phyloP scores from a whole-genome alignment of 2,113 vertebrate species.

The Lagopus muta region DNA sequence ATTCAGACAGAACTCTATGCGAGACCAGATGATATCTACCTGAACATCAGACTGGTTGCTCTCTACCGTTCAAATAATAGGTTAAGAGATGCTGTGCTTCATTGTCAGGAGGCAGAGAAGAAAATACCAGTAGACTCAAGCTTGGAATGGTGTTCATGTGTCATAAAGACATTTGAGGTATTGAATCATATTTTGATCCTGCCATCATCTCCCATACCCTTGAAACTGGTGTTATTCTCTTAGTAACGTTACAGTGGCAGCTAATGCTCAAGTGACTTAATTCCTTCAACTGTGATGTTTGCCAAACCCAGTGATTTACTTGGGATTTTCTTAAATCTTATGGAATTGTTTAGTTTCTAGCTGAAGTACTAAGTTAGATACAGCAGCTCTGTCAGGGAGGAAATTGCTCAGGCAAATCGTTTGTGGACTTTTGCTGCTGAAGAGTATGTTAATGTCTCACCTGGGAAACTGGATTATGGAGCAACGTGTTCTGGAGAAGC shows the following conservation, averaged over 20 bases:
- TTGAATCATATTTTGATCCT: constrained; percentile 54
- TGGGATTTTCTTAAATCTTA: constrained; percentile 28
- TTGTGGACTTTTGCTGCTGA: constrained; percentile 50
- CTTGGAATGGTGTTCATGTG: constrained; percentile 91
- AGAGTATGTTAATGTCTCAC: constrained; percentile 6
- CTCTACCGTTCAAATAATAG: constrained; percentile 89
- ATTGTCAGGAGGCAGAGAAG: constrained; percentile 86
- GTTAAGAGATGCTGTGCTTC: constrained; percentile 88
- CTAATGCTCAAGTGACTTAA: constrained; percentile 25
- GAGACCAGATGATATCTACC: constrained; percentile 88
- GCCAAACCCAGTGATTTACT: background rate
- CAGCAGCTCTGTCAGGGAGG: constrained; percentile 1
- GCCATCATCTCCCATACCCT: constrained; percentile 13
- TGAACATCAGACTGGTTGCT: constrained; percentile 91
- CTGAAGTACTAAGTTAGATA: background rate
- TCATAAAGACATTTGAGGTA: constrained; percentile 89
- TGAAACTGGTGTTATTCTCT: background rate
- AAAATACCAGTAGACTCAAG: constrained; percentile 81
- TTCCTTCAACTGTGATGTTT: constrained; percentile 27
- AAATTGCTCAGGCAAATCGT: constrained; percentile 6
- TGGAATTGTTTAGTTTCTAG: background rate
- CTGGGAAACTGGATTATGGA: constrained; percentile 41
- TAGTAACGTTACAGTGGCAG: background rate
- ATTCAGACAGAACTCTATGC: constrained; percentile 91
- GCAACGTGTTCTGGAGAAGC: constrained; percentile 23